A percentile compares a stretch with the other conserved stretches of the same genome.
These are phyloP conservation scores for Ericerus pela DNA, from an alignment of 1,140 invertebrate genomes.

Conservation along the genomic window DNA sequence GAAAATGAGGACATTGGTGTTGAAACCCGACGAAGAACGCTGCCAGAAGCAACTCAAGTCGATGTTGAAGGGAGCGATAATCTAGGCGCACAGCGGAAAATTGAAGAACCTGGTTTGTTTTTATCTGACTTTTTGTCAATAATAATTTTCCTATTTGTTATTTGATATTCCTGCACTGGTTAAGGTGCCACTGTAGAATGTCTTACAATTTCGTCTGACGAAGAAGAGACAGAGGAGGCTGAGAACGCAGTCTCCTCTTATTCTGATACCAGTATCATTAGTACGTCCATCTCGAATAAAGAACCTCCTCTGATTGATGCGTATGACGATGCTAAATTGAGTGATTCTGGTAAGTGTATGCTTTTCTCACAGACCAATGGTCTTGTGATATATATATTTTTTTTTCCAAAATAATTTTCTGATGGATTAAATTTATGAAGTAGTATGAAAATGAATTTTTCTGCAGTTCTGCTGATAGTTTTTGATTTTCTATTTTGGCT, in stretches of 20 bases:
- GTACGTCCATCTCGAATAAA: constrained; percentile 24
- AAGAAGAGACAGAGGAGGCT: constrained; percentile 17
- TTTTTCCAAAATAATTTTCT: background rate
- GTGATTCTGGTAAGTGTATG: background rate
- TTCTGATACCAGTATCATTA: background rate
- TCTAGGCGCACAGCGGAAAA: constrained; percentile 14
- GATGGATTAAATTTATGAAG: background rate
- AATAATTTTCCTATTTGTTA: background rate
- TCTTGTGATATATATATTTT: background rate
- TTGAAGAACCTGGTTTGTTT: constrained; percentile 20
- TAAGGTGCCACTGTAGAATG: constrained; percentile 14
- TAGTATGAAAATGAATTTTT: background rate
- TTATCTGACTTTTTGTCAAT: background rate
- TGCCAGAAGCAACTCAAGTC: background rate
- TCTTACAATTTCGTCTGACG: constrained; percentile 21
- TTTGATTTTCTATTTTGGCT: background rate
- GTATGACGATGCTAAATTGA: constrained; percentile 35
- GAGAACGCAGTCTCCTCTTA: background rate
- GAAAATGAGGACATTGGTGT: background rate
- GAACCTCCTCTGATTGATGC: constrained; percentile 36
- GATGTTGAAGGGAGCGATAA: background rate
- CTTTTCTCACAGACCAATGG: background rate
- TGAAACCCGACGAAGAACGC: background rate
- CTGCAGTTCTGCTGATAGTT: background rate
- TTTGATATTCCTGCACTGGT: background rate